These are phyloP conservation scores for Endotricha flammealis DNA, from an alignment of 2,888 invertebrate species.

Conservation along the genomic window DNA sequence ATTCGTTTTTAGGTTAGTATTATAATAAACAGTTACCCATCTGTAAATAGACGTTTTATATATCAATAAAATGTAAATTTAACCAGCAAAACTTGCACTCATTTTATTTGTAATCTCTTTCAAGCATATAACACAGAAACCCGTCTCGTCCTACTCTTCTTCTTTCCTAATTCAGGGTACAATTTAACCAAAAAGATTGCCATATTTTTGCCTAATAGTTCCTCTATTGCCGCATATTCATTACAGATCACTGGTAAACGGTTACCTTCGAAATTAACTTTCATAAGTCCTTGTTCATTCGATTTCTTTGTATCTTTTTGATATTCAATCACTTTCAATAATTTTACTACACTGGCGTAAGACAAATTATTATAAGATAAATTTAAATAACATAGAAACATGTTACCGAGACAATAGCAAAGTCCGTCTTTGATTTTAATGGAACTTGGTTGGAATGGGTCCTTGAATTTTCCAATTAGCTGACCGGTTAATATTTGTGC, in stretches of 20 bases:
- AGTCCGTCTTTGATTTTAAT: slow-evolving; percentile 23
- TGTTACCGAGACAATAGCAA: slow-evolving; percentile 38
- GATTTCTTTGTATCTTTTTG: slow-evolving; percentile 28
- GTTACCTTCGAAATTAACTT: slow-evolving; percentile 46
- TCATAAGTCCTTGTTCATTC: slow-evolving; percentile 34
- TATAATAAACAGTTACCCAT: slow-evolving; percentile 9
- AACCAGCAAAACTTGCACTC: slow-evolving; percentile 2
- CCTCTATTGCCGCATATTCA: slow-evolving; percentile 28
- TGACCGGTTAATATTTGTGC: slow-evolving; percentile 30
- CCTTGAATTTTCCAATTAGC: slow-evolving; percentile 30
- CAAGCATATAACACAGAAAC: not conserved
- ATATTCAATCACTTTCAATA: slow-evolving; percentile 33
- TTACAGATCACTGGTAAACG: slow-evolving; percentile 30
- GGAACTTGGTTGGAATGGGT: slow-evolving; percentile 31
- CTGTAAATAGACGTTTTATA: not conserved
- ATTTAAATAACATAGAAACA: slow-evolving; percentile 44
- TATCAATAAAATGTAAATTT: slow-evolving; percentile 15
- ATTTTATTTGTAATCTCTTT: slow-evolving; percentile 7
- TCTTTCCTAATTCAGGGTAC: slow-evolving; percentile 11
- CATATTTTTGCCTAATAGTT: slow-evolving; percentile 24
- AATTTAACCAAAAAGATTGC: slow-evolving; percentile 8
- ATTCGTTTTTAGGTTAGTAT: slow-evolving; percentile 9
- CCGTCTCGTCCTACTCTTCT: slow-evolving; percentile 15
- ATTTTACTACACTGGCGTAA: slow-evolving; percentile 31
- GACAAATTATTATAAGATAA: slow-evolving; percentile 47